Evolutionary conservation across 2,888 invertebrate genomes (phyloP).

Genomic region (Andrena trimmerana): DNA sequence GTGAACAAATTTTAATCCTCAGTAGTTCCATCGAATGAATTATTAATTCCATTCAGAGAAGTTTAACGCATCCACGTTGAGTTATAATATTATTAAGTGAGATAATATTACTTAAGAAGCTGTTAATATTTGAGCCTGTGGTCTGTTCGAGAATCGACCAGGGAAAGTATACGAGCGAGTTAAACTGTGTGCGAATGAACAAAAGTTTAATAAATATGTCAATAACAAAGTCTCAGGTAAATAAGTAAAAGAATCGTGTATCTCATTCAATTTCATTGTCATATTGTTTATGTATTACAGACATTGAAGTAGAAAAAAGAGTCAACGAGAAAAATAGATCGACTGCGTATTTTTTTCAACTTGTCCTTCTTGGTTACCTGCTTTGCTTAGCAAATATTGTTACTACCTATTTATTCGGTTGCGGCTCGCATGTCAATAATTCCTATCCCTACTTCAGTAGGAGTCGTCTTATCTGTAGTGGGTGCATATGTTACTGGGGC

Average conservation of each 20-base stretch:
- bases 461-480: neutral
- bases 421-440: constrained; percentile 38
- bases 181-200: neutral
- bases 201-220: neutral
- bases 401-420: neutral
- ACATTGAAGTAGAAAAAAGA: neutral
- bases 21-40: no score
- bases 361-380: neutral
- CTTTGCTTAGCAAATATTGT: neutral
- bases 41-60: no score
- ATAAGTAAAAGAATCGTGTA: neutral
- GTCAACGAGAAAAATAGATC: constrained; percentile 2
- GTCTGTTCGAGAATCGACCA: no score
- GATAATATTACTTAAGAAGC: no score
- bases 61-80: no score
- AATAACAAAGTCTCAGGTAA: neutral
- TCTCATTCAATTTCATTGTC: neutral
- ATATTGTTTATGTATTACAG: neutral
- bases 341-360: neutral
- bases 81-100: no score
- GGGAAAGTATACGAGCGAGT: no score
- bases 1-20: no score
- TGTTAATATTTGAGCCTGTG: no score
- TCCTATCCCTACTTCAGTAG: constrained; percentile 29
- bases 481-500: neutral